Evolutionary conservation across 2,113 vertebrate genomes (phyloP).

Genomic region (Coryphaenoides rupestris): DNA sequence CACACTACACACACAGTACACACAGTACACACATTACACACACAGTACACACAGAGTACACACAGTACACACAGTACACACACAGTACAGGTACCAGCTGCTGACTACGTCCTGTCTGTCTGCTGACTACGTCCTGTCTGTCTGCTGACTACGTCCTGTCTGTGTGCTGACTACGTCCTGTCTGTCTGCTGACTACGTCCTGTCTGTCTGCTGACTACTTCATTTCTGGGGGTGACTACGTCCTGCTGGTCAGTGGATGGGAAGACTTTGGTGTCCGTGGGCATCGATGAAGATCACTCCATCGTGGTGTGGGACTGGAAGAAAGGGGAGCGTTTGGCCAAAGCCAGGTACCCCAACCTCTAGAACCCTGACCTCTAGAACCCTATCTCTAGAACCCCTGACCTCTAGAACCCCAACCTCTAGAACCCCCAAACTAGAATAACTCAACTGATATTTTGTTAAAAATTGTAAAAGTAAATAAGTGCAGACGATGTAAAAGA

Average conservation of each 20-base stretch:
- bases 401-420: not conserved
- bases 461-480: no score
- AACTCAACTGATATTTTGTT: no score
- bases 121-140: not conserved
- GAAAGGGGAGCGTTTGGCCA: conserved; percentile 91
- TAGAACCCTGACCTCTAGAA: not conserved
- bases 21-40: no score
- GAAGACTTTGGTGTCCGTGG: conserved; percentile 89
- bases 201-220: not conserved
- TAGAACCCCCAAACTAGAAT: not conserved
- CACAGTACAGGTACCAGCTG: no score
- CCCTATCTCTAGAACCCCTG: not conserved
- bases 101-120: not conserved
- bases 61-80: no score
- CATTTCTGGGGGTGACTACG: not conserved
- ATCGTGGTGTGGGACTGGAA: conserved; percentile 98
- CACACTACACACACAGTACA: no score
- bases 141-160: not conserved
- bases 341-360: conserved; percentile 79
- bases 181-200: not conserved
- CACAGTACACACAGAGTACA: no score
- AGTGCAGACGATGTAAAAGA: no score
- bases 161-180: not conserved
- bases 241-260: conserved; percentile 81
- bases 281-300: conserved; percentile 89